These are phyloP conservation scores for Scaptomyza caliginosa DNA, from an alignment of 2,888 invertebrate species.

Conservation along the genomic window DNA sequence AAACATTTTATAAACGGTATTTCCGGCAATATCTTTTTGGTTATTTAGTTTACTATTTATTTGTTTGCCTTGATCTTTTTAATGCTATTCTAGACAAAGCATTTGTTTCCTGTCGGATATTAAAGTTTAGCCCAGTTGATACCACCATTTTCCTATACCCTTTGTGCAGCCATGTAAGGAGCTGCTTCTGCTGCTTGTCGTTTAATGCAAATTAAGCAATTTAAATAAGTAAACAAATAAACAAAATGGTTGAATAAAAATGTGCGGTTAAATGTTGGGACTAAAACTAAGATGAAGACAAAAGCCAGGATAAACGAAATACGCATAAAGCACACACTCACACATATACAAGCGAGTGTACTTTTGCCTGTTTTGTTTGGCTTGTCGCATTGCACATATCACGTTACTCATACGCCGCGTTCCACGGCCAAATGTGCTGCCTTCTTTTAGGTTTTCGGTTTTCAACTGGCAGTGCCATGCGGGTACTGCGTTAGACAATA, in stretches of 20 bases:
- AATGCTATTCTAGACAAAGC: slow-evolving; percentile 22
- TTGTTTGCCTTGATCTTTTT: slow-evolving; percentile 10
- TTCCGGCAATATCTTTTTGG: slow-evolving; percentile 1
- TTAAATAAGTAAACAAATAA: slow-evolving; percentile 74
- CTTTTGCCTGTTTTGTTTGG: slow-evolving; percentile 33
- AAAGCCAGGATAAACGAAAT: slow-evolving; percentile 10
- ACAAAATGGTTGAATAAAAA: slow-evolving; percentile 50
- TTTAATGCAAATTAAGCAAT: slow-evolving; percentile 79
- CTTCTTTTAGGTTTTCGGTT: slow-evolving; percentile 53
- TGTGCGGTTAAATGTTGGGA: slow-evolving; percentile 50
- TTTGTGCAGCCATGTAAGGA: slow-evolving; percentile 31
- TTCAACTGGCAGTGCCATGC: slow-evolving; percentile 63
- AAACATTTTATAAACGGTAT: slow-evolving; percentile 18
- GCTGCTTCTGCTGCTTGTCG: slow-evolving; percentile 45
- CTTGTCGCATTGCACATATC: slow-evolving; percentile 70
- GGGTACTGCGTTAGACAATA: slow-evolving; percentile 40
- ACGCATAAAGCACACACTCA: slow-evolving; percentile 4
- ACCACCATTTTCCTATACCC: slow-evolving; percentile 19
- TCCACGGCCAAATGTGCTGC: slow-evolving; percentile 40
- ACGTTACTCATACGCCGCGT: slow-evolving; percentile 72
- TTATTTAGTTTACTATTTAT: neutral
- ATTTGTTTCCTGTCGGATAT: slow-evolving; percentile 18
- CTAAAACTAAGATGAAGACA: slow-evolving; percentile 34
- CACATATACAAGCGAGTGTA: slow-evolving; percentile 19
- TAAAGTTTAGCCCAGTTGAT: slow-evolving; percentile 13